A percentile compares a stretch with the other conserved stretches of the same genome.
phyloP scores from a whole-genome alignment of 2,113 vertebrate genomes.

The Sciurus niger region DNA sequence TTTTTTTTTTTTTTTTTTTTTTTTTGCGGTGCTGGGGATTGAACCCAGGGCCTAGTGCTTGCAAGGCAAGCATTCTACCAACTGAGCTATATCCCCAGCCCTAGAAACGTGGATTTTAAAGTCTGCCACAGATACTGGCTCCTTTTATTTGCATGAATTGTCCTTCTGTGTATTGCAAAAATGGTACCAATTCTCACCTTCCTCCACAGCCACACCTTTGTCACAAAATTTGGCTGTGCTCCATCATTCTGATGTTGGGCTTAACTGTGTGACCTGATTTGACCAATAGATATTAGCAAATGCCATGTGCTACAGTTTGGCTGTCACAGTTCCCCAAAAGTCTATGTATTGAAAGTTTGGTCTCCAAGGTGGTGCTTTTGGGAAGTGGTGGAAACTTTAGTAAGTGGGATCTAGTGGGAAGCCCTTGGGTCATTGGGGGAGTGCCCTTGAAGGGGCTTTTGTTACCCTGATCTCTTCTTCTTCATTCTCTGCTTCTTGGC shows the following conservation, averaged over 20 bases:
- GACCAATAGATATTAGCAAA: not conserved
- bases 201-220: not conserved
- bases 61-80: no score
- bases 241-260: not conserved
- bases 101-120: not conserved
- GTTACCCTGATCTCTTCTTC: not conserved
- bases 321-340: not conserved
- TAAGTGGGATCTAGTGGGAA: not conserved
- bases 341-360: not conserved
- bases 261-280: not conserved
- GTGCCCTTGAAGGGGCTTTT: no score
- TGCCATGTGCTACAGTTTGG: no score
- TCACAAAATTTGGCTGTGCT: not conserved
- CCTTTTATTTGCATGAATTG: not conserved
- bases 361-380: not conserved
- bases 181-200: not conserved
- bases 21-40: no score
- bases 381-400: not conserved
- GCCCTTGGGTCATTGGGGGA: not conserved
- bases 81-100: no score
- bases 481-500: not conserved
- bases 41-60: no score
- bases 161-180: not conserved
- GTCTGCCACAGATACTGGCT: not conserved
- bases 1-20: no score